Evolutionary conservation across 1,140 invertebrate species (phyloP), one percentile per base, ranked within the genome.

Genomic region (Hestina assimilis): DNA sequence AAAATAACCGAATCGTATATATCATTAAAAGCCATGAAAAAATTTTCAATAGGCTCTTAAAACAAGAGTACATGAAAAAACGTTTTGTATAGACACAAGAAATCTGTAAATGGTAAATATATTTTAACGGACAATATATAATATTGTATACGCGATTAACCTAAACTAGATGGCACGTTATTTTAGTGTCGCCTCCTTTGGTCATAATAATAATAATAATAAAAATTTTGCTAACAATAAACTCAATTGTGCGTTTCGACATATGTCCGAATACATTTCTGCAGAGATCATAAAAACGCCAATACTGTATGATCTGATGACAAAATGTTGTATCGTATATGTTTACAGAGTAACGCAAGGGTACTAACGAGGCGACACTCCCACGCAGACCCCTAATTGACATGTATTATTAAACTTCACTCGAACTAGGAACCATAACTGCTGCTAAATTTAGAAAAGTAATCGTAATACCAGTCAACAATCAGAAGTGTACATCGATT

Each of bases 91-190:
- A 89, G 78, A 89, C 83, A 87, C 86, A 88, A 84, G 85, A 87
- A 87, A 87, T 89, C 84, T 87, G 84, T 89, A 89, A 86, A 89
- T 83, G 87, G 86, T 89, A 89, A 87, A 89, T 88, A 89, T 89
- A 89, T 83, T 84, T 89, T 83, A 89, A 89, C 87, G 87, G 87
- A 89, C 84, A 89, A 89, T 87, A 89, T 89, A 89, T 87, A 88
- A 86, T 86, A 84, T 85, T 87, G 82, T 87, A 87, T 86, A 88
- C 79, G 81, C 80, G 77, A 79, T 84, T 84, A 86, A 89, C 85
- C 87, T 89, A 89, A 89, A 88, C 84, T 89, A 89, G 85, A 89
- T 89, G 89, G 89, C 89, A 89, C 89, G 83, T 89, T 75, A 84
- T 81, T 84, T 75, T 79, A 82, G 87, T 87, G 81, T 85, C 85